Evolutionary conservation across 2,113 vertebrate species (phyloP).

Genomic region (Mystacornis crossleyi): DNA sequence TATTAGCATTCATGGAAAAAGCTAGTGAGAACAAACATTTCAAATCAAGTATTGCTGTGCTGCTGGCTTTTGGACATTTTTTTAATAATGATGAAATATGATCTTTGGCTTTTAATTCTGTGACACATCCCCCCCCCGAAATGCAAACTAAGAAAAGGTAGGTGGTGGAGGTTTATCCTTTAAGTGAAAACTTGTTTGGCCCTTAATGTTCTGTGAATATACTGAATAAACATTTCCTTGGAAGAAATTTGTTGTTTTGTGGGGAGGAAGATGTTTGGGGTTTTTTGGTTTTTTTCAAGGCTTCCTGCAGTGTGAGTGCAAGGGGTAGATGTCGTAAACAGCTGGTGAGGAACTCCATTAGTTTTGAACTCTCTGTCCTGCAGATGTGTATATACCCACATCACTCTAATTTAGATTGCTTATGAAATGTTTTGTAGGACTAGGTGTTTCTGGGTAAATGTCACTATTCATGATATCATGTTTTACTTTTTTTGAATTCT

Average conservation of each 20-base stretch:
- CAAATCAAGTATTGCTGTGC: neutral
- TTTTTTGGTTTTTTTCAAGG: neutral
- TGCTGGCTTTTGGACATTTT: neutral
- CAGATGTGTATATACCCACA: neutral
- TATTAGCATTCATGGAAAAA: neutral
- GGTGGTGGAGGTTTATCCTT: neutral
- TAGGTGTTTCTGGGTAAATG: neutral
- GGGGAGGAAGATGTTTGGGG: rapidly evolving
- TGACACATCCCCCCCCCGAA: neutral
- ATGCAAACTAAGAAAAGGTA: neutral
- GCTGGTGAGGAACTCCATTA: neutral
- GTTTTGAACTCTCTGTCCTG: neutral
- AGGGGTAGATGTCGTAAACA: neutral
- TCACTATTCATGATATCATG: neutral
- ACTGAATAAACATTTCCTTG: conserved; percentile 19
- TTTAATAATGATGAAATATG: neutral
- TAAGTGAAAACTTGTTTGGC: conserved; percentile 23
- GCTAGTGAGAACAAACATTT: neutral
- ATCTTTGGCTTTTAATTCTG: conserved; percentile 14
- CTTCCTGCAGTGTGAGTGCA: neutral
- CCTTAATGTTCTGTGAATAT: neutral
- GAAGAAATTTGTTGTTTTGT: neutral
- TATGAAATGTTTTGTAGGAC: neutral
- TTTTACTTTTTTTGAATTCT: neutral
- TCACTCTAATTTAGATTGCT: neutral